These are phyloP conservation scores for Garrulus glandarius DNA, from an alignment of 2,797 vertebrate species.

Conservation along the genomic window DNA sequence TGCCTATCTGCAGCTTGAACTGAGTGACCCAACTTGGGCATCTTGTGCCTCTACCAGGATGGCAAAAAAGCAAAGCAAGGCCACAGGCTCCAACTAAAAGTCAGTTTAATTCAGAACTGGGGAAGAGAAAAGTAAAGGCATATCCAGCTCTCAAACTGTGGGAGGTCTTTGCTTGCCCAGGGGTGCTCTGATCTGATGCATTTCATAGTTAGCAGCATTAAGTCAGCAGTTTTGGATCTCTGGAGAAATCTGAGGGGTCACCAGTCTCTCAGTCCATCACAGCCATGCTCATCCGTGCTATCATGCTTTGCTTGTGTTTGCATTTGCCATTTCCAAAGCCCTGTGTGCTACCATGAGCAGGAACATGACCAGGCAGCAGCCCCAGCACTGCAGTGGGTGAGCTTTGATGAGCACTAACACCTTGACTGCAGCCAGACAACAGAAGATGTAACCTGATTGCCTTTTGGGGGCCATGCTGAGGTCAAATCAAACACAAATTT, in stretches of 20 bases:
- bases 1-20: not conserved
- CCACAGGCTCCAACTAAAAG: not conserved
- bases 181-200: not conserved
- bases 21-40: not conserved
- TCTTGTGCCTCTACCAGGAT: not conserved
- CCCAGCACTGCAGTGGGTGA: not conserved
- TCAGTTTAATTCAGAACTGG: not conserved
- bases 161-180: not conserved
- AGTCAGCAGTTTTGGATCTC: not conserved
- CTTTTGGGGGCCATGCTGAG: not conserved
- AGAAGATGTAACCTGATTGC: not conserved
- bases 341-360: not conserved
- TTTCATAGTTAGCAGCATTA: not conserved
- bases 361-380: not conserved
- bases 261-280: not conserved
- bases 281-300: fast-evolving
- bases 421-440: not conserved
- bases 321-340: not conserved
- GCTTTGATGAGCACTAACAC: not conserved
- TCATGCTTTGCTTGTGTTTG: not conserved
- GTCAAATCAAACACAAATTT: not conserved
- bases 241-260: not conserved
- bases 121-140: not conserved
- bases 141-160: not conserved
- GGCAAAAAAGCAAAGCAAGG: not conserved